Evolutionary conservation across 2,888 invertebrate species (phyloP), one percentile per base, ranked within the genome.

Genomic region (Euproctis similis): DNA sequence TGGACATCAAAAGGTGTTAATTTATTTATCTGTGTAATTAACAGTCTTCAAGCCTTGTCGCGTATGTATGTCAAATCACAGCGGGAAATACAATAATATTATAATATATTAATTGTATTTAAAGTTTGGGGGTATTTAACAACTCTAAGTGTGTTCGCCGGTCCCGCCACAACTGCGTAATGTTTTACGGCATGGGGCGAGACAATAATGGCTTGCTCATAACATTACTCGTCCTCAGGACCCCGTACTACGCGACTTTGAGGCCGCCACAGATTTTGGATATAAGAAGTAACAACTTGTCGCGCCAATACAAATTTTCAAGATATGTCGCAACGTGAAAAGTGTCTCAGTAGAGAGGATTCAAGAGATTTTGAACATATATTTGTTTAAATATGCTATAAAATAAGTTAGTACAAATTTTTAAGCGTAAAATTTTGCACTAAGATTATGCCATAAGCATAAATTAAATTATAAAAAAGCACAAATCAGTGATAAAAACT

Each of bases 121-220:
- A 8, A 24, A 24, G 1, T 45, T 49, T 36, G 46, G 52, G 51
- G 39, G 70, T 70, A 71, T 67, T 62, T 65, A 55, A 56, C 81
- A 74, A 64, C 82, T 81, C 78, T 44, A 47, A 58, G 60, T 66
- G 53, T 60, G 67, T 73, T 56, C 56, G 46, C 54, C 59, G 57
- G 64, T 66, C 66, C 64, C 69, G 71, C 66, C 60, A 68, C 71
- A 67, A 71, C 78, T 82, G 69, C 76, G 80, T 82, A 81, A 82
- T 82, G 81, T 77, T 84, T 82, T 84, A 84, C 82, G 82, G 82
- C 81, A 84, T 84, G 77, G 81, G 76, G 75, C 76, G 81, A 82
- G 82, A 84, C 84, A 84, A 84, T 84, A 84, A 84, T 84, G 84
- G 82, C 69, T 78, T 75, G 82, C 84, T 84, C 84, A 84, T 84